Evolutionary conservation across 2,113 vertebrate species (phyloP).

Genomic region (Labeo rohita): DNA sequence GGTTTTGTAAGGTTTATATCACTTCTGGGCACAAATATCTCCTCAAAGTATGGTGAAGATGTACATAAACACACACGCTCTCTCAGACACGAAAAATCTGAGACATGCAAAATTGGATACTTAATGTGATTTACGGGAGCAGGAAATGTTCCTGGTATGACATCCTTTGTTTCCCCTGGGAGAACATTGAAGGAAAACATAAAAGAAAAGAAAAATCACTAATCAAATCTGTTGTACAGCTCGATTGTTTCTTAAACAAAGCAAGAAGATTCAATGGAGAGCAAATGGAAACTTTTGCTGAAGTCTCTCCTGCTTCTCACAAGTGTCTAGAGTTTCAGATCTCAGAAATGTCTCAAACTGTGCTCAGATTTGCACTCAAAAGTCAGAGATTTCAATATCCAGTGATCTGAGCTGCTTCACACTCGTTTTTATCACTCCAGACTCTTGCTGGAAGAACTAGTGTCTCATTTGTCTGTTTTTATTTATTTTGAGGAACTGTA

Average conservation of each 20-base stretch:
- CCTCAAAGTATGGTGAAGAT: background rate
- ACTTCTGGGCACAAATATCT: too few relatives aligned
- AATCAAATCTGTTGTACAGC: background rate
- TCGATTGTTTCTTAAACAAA: background rate
- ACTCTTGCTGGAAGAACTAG: background rate
- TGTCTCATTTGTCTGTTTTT: background rate
- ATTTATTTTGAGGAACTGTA: background rate
- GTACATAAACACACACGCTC: background rate
- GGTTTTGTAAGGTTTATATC: too few relatives aligned
- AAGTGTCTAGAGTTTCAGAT: background rate
- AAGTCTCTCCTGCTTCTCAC: background rate
- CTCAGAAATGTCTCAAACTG: background rate
- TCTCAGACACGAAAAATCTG: background rate
- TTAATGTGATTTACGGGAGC: background rate
- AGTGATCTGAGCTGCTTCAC: too few relatives aligned
- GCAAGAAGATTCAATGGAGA: too few relatives aligned
- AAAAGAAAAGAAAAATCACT: background rate
- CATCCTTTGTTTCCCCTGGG: background rate
- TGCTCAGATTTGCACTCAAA: background rate
- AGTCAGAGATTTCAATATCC: background rate
- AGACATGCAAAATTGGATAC: background rate
- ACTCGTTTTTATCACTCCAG: background rate
- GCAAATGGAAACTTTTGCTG: background rate
- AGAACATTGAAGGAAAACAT: background rate
- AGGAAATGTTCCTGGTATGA: background rate